Percentiles rank a stretch among this genome's conserved stretches.
phyloP scores from a whole-genome alignment of 2,113 vertebrate species.

The Apeltes quadracus region DNA sequence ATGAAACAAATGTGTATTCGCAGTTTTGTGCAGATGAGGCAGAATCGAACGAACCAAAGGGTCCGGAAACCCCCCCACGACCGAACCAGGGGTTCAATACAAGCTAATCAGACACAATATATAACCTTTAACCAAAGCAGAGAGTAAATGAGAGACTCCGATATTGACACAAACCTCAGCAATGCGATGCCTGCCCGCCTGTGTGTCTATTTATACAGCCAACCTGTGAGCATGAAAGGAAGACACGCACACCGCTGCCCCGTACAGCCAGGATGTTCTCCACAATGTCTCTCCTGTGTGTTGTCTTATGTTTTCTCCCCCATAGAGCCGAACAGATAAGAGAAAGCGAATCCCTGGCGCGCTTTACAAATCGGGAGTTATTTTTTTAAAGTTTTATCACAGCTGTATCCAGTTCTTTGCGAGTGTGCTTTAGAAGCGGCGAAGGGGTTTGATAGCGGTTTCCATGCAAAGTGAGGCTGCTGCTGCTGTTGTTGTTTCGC shows the following conservation, averaged over 20 bases:
- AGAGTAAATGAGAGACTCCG: neutral
- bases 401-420: neutral
- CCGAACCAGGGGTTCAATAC: neutral
- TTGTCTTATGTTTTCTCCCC: neutral
- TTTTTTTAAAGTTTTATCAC: neutral
- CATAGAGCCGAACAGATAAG: neutral
- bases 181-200: neutral
- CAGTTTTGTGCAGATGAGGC: neutral
- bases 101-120: neutral
- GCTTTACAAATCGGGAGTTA: neutral
- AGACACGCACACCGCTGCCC: neutral
- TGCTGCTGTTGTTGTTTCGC: neutral
- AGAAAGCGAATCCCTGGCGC: neutral
- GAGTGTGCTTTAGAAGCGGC: neutral
- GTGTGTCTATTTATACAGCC: conserved; percentile 18
- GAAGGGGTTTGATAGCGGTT: neutral
- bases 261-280: conserved; percentile 5
- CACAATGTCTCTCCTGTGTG: neutral
- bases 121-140: neutral
- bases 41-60: neutral
- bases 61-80: neutral
- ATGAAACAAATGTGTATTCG: neutral
- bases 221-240: neutral
- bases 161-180: neutral
- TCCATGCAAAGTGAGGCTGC: neutral